These are phyloP conservation scores for Eudasyphora cyanicolor DNA, from an alignment of 2,888 invertebrate species.

Conservation along the genomic window DNA sequence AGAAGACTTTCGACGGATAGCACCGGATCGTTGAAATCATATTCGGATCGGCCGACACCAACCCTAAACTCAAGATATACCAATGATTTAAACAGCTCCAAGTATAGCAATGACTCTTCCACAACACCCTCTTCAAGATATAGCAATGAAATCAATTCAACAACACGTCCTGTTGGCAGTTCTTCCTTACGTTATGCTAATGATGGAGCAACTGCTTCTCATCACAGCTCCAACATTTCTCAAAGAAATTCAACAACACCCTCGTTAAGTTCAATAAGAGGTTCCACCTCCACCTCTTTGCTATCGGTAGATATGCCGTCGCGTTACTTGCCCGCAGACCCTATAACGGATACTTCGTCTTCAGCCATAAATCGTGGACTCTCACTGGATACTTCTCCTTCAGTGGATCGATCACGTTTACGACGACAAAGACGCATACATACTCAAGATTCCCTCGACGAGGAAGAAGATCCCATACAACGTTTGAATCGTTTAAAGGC, in stretches of 20 bases:
- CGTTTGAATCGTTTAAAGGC: constrained; percentile 77
- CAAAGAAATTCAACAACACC: not conserved
- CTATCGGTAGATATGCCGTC: constrained; percentile 43
- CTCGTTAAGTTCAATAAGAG: constrained; percentile 29
- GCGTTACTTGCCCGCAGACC: not conserved
- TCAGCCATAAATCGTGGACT: not conserved
- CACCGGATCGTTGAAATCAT: not conserved
- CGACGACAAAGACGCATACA: constrained; percentile 74
- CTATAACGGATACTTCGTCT: not conserved
- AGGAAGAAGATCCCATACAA: constrained; percentile 75
- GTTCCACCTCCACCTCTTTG: constrained; percentile 33
- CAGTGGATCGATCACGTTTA: constrained; percentile 71
- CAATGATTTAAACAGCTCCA: not conserved
- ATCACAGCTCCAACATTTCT: no score
- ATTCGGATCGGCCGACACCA: not conserved
- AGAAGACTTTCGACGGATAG: constrained; percentile 2
- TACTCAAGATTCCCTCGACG: constrained; percentile 71
- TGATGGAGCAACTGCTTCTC: not conserved
- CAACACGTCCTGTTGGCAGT: not conserved
- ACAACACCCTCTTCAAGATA: not conserved
- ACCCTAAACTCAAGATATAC: not conserved
- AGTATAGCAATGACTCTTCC: not conserved
- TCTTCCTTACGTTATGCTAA: not conserved
- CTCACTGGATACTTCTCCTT: constrained; percentile 52
- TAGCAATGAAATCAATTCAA: no score